Conservation (phyloP, 2,113 vertebrate genomes). For the Stomatorhinus ivindoensis region DNA sequence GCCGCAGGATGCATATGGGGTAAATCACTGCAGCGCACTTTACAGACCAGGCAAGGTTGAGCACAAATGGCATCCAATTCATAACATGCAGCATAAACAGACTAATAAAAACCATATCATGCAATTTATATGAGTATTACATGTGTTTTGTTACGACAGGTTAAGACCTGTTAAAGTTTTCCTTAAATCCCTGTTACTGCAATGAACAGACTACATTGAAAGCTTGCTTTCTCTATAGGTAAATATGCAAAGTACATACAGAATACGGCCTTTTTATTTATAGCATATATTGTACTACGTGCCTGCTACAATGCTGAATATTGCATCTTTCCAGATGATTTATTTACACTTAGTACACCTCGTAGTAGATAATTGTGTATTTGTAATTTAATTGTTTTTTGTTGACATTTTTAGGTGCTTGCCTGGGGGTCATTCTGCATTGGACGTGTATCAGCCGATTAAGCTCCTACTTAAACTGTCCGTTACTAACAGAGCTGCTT, state of each 20-base stretch:
- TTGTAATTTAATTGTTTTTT: neutral
- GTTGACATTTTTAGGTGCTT: neutral
- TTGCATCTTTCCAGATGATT: neutral
- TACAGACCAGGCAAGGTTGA: neutral
- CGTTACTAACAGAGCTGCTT: neutral
- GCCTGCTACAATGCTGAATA: neutral
- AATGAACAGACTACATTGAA: neutral
- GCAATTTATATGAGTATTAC: neutral
- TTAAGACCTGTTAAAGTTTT: slow-evolving; percentile 5
- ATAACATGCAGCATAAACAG: neutral
- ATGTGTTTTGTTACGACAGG: neutral
- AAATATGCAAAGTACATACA: neutral
- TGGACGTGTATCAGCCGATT: neutral
- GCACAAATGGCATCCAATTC: neutral
- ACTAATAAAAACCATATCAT: neutral
- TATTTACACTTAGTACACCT: neutral
- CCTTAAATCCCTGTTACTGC: neutral
- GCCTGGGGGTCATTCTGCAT: neutral
- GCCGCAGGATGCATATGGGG: neutral
- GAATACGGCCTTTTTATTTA: neutral
- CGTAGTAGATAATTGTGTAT: neutral
- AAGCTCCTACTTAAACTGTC: neutral
- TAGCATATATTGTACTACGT: neutral
- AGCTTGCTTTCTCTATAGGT: neutral
- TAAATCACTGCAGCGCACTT: neutral